Base-by-base conservation (phyloP, 2,797 vertebrate species). In the Rhodeus uyekii region DNA sequence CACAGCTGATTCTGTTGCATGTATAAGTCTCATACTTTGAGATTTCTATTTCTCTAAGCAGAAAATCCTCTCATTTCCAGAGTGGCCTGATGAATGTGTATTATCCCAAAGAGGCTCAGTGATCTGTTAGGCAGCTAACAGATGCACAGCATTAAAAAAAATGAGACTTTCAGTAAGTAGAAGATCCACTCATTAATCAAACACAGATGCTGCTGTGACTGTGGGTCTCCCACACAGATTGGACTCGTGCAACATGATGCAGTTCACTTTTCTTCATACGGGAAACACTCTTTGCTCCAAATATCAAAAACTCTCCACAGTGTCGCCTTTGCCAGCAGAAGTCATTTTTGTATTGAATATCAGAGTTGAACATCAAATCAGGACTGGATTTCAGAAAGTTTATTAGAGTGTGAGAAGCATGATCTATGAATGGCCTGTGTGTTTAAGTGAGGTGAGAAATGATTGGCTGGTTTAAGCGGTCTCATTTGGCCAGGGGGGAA, bases 181-280 rank as follows among this genome's bases (percentile, higher is more conserved):
- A 84, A 89, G 77, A 86, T 87, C 82, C 60, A 55, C 76, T 87
- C 85, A 78, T 89, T 91, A 85, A 90, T 92, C 84, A 90, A 88
- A 88, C 86, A 84, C 87, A 89, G 87, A 89, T 46, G 81, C 86
- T 76, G 46, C 86, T 61, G 61, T 84, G 84, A 84, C 87, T 86
- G 67, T 76, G 82, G 71, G 73, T 75, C 82, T 84, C 86, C 82
- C 77, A 68, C 46, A 80, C 22, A 84, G 76, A 73, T 48, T 27
- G 29, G 29, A 58, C 67, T 72, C 68, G 4, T 72, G 24, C 36
- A 71, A 80, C 78, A 44, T 19, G 69, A 50, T 73, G 78, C 29
- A 22, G 68, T 72, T 73, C 27, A 48, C 58, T 72, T 44, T 46
- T 63, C 27, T 46, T 42, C 2, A 60, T 34, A 46, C 7, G 2